Evolutionary conservation across 2,797 vertebrate genomes (phyloP), one percentile per base, ranked within the genome.

Genomic region (Periparus ater): DNA sequence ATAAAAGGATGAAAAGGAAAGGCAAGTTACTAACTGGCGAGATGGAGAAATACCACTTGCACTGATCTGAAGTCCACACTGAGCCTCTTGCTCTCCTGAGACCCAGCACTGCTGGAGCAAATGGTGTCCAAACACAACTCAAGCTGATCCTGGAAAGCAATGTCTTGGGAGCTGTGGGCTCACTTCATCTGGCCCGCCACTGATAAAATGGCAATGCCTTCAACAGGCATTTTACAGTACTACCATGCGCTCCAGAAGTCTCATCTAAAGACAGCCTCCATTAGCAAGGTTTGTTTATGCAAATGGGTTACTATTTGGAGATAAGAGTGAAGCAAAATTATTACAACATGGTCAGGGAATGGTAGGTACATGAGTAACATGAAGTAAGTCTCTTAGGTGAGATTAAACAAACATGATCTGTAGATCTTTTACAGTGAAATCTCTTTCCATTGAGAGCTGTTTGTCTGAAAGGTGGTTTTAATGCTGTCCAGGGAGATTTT

Each of bases 281-380:
- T 78, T 73, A 90, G 58, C n/a, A 60, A 86, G 50, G 54, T 92
- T 78, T 94, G 51, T 81, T 88, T 36, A 44, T 32, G 40, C 66
- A 86, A 85, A 61, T 26, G 3, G 36, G 18, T 72, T 88, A 29
- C 30, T 85, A 3, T 75, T 85, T 75, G 70, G 51, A 70, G 65
- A 62, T 23, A 18, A 82, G 32, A 92, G 29, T 42, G 75, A 88
- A 11, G 20, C 36, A 80, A 91, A 93, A 77, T 42, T 12, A 30
- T 65, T 67, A 14, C 32, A 73, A 62, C 7, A 12, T 1, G 1
- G 29, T n/a, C 13, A 55, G 76, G n/a, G n/a, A 88, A 60, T 42
- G 20, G 25, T 15, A 77, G 22, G 36, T 63, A 74, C 40, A 81
- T 11, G 38, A 48, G 47, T 62, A 1, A 93, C 74, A 51, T 4